Base-by-base conservation (phyloP, 2,113 vertebrate genomes). In the Nanorana parkeri region DNA sequence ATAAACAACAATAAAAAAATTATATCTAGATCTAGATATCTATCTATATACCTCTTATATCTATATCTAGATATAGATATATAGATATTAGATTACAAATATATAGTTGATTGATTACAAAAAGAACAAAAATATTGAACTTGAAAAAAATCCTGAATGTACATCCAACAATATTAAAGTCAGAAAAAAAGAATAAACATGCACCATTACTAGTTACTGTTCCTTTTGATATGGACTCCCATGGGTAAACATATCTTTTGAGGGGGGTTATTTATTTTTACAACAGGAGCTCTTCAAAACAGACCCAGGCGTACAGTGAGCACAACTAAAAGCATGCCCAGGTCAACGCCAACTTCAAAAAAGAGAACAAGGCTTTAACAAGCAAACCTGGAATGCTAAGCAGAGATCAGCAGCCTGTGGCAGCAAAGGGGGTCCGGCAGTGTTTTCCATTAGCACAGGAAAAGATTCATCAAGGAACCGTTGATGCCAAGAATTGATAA, bases 281-380 rank as follows among this genome's bases (percentile, higher is more conserved):
- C 69, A 74, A 68, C 69, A 81, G 24, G 69, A 81, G 80, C 60
- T 81, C 69, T 76, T 82, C 63, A 76, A 75, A n/a, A 82, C 80
- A 82, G 69, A 5, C 41, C 65, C 61, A 67, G 32, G 23, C 51
- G 65, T 75, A 65, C 47, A 74, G 68, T 56, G 16, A 47, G 54
- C 61, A 81, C 69, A 81, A 58, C 41, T 74, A 82, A 41, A 82
- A 75, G 61, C 80, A 74, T 56, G 47, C 71, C 58, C 66, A 19
- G 61, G 63, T 55, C 72, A 63, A 26, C 16, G 60, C 3, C 21
- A 47, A 76, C 52, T 82, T 82, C 71, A 82, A 82, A 76, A n/a
- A 56, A 64, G 41, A 6, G 29, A 75, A 56, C 28, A 23, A 21
- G 60, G 21, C 29, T 76, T 82, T 76, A 82, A 68, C 61, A 81